Evolutionary conservation across 1,140 invertebrate species (phyloP), one percentile per base, ranked within the genome.

Genomic region (Lamellibrachia luymesi): DNA sequence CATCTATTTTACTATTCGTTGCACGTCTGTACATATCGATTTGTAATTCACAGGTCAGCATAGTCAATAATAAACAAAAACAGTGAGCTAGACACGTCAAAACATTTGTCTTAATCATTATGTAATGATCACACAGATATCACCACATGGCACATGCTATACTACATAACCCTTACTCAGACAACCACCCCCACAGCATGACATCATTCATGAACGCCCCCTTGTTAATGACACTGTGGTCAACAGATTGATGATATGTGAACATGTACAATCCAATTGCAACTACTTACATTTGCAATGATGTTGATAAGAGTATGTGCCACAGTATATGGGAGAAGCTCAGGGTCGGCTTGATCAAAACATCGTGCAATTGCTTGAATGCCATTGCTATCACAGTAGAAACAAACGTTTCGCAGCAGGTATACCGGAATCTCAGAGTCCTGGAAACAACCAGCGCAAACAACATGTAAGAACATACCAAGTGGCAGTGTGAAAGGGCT

Each of bases 341-440:
- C 97, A 13, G 98, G 97, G 94, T 97, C 97, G 8, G 97, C 97
- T 95, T 97, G 95, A 94, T 98, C 98, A 96, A 99, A 98, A 96
- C 98, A 98, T 93, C 97, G 96, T 56, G 97, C 98, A 97, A 99
- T 98, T 50, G 98, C 97, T 95, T 98, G 97, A 93, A 99, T 97
- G 50, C 98, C 98, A 94, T 98, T 98, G 94, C 97, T 97, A 96
- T 98, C 96, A 95, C 97, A 99, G 96, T 99, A 99, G 94, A 98
- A 97, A 95, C 98, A 98, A 25, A 99, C 98, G 96, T 99, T 98
- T 92, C 98, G 97, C 91, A 99, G 97, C 89, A 99, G 96, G 96
- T 98, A 98, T 92, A 98, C 97, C 89, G 98, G 98, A 95, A 99
- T 98, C 96, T 99, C 98, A 92, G 98, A 98, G 96, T 99, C 98